A percentile compares a stretch with the other conserved stretches of the same genome.
Evolutionary conservation across 2,113 vertebrate genomes (phyloP).

Genomic region (Oceanites oceanicus): DNA sequence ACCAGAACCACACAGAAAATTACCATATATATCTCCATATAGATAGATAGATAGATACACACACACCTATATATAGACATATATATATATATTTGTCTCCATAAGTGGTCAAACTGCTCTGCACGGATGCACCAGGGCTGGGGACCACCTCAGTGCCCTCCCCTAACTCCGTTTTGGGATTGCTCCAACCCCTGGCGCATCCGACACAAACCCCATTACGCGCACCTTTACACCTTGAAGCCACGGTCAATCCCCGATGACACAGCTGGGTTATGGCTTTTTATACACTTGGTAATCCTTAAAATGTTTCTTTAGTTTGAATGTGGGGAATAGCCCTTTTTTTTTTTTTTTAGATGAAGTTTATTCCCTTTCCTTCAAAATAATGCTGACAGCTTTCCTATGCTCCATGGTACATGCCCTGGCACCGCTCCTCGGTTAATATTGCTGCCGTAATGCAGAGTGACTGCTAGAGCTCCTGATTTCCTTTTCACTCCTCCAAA

Average conservation of each 20-base stretch:
- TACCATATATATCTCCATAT: rapidly evolving
- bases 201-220: background rate
- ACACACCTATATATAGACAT: rapidly evolving
- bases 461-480: background rate
- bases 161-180: rapidly evolving
- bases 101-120: rapidly evolving
- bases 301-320: background rate
- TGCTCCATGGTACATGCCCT: background rate
- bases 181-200: background rate
- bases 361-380: background rate
- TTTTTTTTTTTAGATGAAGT: background rate
- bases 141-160: background rate
- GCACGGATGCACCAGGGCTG: background rate
- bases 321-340: background rate
- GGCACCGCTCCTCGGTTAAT: background rate
- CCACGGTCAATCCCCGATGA: rapidly evolving
- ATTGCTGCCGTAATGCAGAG: background rate
- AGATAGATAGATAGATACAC: background rate
- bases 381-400: background rate
- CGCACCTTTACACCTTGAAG: rapidly evolving
- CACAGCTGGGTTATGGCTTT: background rate
- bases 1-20: background rate
- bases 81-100: background rate
- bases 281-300: rapidly evolving
- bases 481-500: background rate